Conservation (phyloP, 2,888 invertebrate genomes). For the Piscicola geometra region DNA sequence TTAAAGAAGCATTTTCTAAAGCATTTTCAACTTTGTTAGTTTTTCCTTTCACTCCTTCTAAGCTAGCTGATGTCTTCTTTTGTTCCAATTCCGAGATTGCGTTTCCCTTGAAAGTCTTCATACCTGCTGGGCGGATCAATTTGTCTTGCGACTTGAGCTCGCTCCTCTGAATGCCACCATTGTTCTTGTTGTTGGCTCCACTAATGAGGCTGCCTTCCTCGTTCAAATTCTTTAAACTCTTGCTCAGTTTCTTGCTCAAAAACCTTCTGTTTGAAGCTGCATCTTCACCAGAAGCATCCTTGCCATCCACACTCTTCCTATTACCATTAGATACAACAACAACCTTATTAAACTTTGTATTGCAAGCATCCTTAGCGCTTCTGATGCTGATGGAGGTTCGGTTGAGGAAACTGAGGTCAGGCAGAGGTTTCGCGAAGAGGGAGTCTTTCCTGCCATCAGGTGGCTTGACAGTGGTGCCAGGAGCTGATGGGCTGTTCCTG, state of each 20-base stretch:
- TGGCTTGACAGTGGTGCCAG: background rate
- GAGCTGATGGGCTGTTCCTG: background rate
- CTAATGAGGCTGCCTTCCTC: background rate
- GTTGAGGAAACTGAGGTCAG: constrained; percentile 44
- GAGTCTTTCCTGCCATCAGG: background rate
- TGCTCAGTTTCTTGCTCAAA: background rate
- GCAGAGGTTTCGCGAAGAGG: constrained; percentile 38
- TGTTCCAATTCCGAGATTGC: background rate
- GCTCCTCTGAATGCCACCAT: no score
- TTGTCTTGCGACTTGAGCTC: no score
- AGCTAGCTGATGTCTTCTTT: background rate
- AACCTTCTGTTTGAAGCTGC: background rate
- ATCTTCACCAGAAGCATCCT: background rate
- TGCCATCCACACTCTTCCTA: background rate
- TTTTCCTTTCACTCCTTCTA: background rate
- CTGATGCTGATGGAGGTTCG: constrained; percentile 1
- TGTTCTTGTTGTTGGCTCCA: no score
- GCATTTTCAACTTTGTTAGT: constrained; percentile 18
- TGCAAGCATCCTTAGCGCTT: background rate
- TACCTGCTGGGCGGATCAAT: no score
- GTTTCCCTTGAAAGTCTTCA: background rate
- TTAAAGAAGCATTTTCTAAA: background rate
- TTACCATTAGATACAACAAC: no score
- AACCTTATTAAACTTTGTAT: background rate
- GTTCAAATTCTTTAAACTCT: background rate